Base-by-base conservation (phyloP, 2,113 vertebrate species). In the Chloropsis cyanopogon region DNA sequence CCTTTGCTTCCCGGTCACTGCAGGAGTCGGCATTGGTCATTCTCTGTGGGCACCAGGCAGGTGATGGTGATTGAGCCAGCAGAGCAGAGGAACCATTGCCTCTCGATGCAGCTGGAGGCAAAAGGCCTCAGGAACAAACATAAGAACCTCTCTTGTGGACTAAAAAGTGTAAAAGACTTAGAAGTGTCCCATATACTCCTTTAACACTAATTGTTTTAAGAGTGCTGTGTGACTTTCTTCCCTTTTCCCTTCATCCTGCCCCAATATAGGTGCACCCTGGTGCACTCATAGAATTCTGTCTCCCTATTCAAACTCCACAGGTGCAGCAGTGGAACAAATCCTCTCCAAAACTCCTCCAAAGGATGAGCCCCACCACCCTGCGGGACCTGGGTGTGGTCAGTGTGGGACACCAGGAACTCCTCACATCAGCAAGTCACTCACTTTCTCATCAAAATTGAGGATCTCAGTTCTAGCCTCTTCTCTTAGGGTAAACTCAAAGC, bases 291-390 rank as follows among this genome's bases (percentile, higher is more conserved):
- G 65, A 53, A 15, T 54, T 44, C 93, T 61, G 14, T 61, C 42
- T 76, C 46, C 7, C 33, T 35, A 1, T 41, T 64, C 22, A 69
- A 81, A 59, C 4, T 49, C 37, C 72, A 73, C 31, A 98, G 97
- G 93, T 98, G 78, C 90, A 98, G 22, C 79, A 86, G 12, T 29
- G 97, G 72, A 98, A 98, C 87, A 96, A 97, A 94, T 70, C 8
- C 2, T 95, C 97, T 44, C 97, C 98, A 82, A 94, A 92, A 84
- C 78, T 98, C 78, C 61, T 97, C 33, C 87, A 73, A 64, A 97
- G 84, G 54, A 75, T 80, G 37, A 98, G 33, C 11, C 95, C 96
- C 61, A 97, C 92, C 72, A 86, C 49, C 0, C 90, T 98, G 79
- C 73, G 97, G 83, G 93, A 92, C 49, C 87, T 98, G 63, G 87